Evolutionary conservation across 2,888 invertebrate genomes (phyloP).

Genomic region (Lutraria lutraria): DNA sequence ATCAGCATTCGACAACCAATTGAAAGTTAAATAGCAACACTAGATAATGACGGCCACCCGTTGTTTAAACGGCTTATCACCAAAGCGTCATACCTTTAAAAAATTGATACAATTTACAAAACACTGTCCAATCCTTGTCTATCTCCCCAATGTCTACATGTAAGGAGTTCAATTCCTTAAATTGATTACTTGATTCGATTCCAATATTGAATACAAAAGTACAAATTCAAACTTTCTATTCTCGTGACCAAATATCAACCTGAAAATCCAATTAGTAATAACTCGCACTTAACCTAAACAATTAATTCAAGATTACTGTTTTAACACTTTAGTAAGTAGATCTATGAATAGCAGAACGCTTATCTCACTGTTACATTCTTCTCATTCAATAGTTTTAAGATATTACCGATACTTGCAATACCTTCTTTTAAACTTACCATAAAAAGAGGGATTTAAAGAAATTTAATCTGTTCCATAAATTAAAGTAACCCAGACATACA

Average conservation of each 20-base stretch:
- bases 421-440: neutral
- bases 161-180: neutral
- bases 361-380: neutral
- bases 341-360: neutral
- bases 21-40: slow-evolving; percentile 64
- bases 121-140: neutral
- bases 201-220: neutral
- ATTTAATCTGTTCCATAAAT: slow-evolving; percentile 15
- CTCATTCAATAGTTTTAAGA: neutral
- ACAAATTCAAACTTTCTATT: neutral
- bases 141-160: neutral
- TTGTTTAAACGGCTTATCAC: slow-evolving; percentile 42
- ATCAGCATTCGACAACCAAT: slow-evolving; percentile 46
- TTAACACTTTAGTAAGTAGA: slow-evolving; percentile 1
- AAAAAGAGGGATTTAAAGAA: slow-evolving; percentile 12
- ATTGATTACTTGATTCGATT: neutral
- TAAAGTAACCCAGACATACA: neutral
- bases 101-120: neutral
- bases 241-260: neutral
- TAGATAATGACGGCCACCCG: slow-evolving; percentile 32
- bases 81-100: neutral
- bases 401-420: neutral
- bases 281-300: neutral
- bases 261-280: neutral
- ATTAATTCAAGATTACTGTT: slow-evolving; percentile 11